Evolutionary conservation across 2,888 invertebrate species (phyloP).

Genomic region (Orthonychiurus folsomi): DNA sequence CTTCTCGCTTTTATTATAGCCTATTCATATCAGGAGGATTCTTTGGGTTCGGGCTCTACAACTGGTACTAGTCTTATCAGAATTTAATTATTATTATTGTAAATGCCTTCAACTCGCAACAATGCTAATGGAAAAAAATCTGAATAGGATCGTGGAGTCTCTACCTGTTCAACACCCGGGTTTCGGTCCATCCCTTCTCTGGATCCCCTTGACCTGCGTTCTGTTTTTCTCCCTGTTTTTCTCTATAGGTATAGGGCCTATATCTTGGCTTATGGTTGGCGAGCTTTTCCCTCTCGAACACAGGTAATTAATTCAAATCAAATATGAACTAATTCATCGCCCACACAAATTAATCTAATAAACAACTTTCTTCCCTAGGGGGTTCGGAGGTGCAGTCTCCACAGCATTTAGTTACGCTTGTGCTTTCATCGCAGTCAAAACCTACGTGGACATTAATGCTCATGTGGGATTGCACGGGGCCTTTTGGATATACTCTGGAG

Average conservation of each 20-base stretch:
- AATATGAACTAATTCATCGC: neutral
- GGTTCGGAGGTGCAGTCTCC: conserved; percentile 77
- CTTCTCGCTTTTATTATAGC: no score
- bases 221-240: conserved; percentile 76
- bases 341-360: neutral
- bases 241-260: conserved; percentile 78
- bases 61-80: no score
- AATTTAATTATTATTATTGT: no score
- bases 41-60: conserved; percentile 73
- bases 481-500: conserved; percentile 78
- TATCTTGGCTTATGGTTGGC: conserved; percentile 72
- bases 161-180: conserved; percentile 45
- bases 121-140: no score
- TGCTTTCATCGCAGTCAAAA: conserved; percentile 76
- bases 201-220: conserved; percentile 75
- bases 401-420: conserved; percentile 78
- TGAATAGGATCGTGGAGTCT: conserved; percentile 64
- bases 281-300: conserved; percentile 69
- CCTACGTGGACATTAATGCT: conserved; percentile 72
- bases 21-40: conserved; percentile 77
- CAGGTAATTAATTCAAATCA: conserved; percentile 23
- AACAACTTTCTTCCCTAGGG: conserved; percentile 51
- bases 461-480: conserved; percentile 68
- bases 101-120: no score
- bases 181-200: conserved; percentile 48